Evolutionary conservation across 2,797 vertebrate genomes (phyloP), one percentile per base, ranked within the genome.

Genomic region (Cyprinodon diabolis): DNA sequence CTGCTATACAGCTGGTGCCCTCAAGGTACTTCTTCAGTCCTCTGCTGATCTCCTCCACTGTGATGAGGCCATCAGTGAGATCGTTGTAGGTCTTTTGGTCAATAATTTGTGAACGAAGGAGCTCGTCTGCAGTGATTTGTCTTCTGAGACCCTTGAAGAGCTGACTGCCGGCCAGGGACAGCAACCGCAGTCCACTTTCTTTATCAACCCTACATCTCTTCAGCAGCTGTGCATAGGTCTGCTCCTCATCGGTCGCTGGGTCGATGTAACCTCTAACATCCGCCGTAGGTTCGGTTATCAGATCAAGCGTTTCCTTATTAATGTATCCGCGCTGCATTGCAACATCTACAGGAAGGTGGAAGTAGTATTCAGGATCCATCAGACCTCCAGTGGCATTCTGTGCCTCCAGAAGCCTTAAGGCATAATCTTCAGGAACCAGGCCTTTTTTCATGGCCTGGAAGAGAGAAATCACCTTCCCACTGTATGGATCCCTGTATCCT

Each of bases 371-470:
- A 0, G 98, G 98, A 88, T 99, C 98, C 23, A 99, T 93, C 3
- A 98, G 21, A 10, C 98, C 98, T 0, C 98, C 98, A 0, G 98
- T 99, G 81, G 97, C 95, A 8, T 96, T 83, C 87, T 99, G 98
- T 60, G 98, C 97, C 0, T 99, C 98, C 48, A 99, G 90, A 74
- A 99, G 95, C 76, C 95, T 94, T 79, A 99, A 86, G n/a, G 97
- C 97, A 90, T 98, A 97, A 47, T 99, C 96, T 0, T 96, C 94
- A 2, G 96, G 92, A 62, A 99, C 94, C 48, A 99, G 93, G 9
- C 95, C 96, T 82, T 99, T 99, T 89, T 96, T 98, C 97, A 99
- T 98, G 66, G 98, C 98, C 90, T 99, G 97, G 94, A 97, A 99
- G 66, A 99, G 90, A 0, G 98, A 99, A 72, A 98, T 97, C 10